Evolutionary conservation across 1,140 invertebrate species (phyloP).

Genomic region (Cotesia chilonis): DNA sequence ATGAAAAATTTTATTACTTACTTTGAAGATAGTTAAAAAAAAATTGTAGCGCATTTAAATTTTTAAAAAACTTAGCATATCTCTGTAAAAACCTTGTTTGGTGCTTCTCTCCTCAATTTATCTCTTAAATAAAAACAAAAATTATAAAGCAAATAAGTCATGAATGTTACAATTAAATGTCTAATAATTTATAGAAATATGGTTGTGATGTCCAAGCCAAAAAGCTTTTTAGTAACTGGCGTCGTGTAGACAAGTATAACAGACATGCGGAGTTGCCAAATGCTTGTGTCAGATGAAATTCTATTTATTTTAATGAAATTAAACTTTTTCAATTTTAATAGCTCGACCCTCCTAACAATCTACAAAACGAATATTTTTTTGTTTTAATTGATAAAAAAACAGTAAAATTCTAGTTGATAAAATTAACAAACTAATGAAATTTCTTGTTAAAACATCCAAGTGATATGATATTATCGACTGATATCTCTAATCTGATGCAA

Average conservation of each 20-base stretch:
- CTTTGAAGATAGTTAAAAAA: too few species aligned
- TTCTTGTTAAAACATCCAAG: not conserved
- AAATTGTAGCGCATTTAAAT: too few species aligned
- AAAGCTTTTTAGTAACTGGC: not conserved
- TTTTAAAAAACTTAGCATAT: too few species aligned
- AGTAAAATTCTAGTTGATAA: not conserved
- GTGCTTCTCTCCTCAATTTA: too few species aligned
- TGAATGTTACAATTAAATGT: too few species aligned
- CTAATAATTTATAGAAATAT: slow-evolving; percentile 1
- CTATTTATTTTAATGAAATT: not conserved
- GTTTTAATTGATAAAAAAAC: not conserved
- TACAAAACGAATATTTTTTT: not conserved
- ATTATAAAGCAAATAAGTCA: too few species aligned
- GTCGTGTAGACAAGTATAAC: slow-evolving; percentile 1
- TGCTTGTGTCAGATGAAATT: slow-evolving; percentile 37
- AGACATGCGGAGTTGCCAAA: slow-evolving; percentile 37
- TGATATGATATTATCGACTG: slow-evolving; percentile 9
- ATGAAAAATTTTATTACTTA: too few species aligned
- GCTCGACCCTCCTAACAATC: not conserved
- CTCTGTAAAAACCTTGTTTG: too few species aligned
- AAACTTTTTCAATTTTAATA: slow-evolving; percentile 42
- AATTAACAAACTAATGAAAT: not conserved
- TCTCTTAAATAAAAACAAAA: too few species aligned
- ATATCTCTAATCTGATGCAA: slow-evolving; percentile 3
- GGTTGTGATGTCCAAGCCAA: slow-evolving; percentile 1